Percentiles rank a stretch among this genome's conserved stretches.
Conservation (phyloP, 2,797 vertebrate species). For the Ispidina lecontei region DNA sequence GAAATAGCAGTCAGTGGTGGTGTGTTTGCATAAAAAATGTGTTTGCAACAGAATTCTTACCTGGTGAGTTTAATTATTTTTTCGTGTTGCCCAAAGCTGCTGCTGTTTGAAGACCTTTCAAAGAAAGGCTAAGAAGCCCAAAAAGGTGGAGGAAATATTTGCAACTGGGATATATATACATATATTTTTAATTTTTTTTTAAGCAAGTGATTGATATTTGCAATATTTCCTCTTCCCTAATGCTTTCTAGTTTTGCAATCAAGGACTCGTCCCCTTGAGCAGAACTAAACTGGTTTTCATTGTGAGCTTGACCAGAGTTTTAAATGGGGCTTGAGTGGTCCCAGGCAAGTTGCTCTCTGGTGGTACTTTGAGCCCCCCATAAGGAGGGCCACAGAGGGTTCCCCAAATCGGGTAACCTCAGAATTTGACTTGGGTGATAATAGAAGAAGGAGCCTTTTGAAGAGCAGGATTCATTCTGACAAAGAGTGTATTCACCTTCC, state of each 20-base stretch:
- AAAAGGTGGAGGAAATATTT: not conserved
- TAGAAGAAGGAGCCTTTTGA: not conserved
- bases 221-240: not conserved
- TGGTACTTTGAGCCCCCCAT: not conserved
- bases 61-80: not conserved
- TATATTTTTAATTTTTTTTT: not conserved
- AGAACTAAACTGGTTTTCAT: not conserved
- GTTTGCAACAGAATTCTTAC: not conserved
- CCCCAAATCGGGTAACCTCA: not conserved
- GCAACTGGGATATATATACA: not conserved
- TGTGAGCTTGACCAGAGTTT: not conserved
- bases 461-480: not conserved
- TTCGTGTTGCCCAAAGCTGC: not conserved
- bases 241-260: not conserved
- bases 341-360: not conserved
- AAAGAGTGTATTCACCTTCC: not conserved
- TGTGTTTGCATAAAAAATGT: not conserved
- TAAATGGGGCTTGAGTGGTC: not conserved
- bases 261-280: not conserved
- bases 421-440: not conserved
- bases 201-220: not conserved
- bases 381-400: not conserved
- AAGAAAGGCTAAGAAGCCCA: not conserved
- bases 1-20: not conserved
- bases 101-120: not conserved